Conservation (phyloP, 2,888 invertebrate species). For the Branchellion lobata region DNA sequence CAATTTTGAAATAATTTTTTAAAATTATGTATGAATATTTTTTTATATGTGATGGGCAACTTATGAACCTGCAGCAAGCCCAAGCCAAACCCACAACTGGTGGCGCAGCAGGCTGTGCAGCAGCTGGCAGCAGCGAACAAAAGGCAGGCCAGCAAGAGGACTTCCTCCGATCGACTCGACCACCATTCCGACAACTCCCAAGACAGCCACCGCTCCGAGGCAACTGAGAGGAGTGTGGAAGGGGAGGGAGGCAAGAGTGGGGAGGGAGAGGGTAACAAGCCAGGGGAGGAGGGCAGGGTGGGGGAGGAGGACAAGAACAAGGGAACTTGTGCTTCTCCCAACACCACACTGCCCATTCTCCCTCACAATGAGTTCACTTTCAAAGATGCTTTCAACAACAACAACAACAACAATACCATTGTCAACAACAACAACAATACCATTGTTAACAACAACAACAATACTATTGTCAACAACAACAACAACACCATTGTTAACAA, state of each 20-base stretch:
- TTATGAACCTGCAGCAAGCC: conserved; percentile 73
- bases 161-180: conserved; percentile 27
- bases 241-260: background rate
- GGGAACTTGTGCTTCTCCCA: background rate
- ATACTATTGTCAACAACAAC: no score
- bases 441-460: no score
- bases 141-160: conserved; percentile 36
- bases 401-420: no score
- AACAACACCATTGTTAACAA: no score
- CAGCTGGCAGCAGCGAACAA: conserved; percentile 63
- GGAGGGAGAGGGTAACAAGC: background rate
- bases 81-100: conserved; percentile 90
- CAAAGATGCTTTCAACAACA: background rate
- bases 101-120: conserved; percentile 87
- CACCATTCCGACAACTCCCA: conserved; percentile 42
- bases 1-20: no score
- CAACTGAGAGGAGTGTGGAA: background rate
- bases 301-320: background rate
- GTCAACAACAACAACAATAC: no score
- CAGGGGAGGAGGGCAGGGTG: background rate
- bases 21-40: no score
- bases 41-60: no score
- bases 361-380: background rate
- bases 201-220: conserved; percentile 40
- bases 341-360: background rate